Conservation (phyloP, 2,797 vertebrate genomes). For the Prunella strophiata region DNA sequence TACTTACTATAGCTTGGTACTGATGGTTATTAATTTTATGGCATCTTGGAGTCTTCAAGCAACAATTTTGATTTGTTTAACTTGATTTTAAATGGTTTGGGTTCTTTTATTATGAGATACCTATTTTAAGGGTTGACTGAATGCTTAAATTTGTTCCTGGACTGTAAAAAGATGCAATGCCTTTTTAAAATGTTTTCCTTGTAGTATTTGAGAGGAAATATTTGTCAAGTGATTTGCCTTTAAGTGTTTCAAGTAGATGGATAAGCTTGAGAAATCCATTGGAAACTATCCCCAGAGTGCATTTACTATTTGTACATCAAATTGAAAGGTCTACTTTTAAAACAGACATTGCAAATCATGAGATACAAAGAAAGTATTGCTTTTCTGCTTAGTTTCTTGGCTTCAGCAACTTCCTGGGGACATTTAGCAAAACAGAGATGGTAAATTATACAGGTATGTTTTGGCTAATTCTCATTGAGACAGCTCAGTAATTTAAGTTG, state of each 20-base stretch:
- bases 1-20: background rate
- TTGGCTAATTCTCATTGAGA: background rate
- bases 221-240: slow-evolving; percentile 25
- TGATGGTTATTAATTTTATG: background rate
- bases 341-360: slow-evolving; percentile 26
- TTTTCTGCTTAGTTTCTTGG: background rate
- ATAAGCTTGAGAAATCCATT: slow-evolving; percentile 25
- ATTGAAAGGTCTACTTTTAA: slow-evolving; percentile 3
- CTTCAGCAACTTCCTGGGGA: background rate
- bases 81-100: background rate
- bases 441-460: background rate
- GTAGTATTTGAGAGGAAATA: background rate
- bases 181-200: background rate
- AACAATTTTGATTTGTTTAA: background rate
- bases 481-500: background rate
- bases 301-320: slow-evolving; percentile 28
- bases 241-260: background rate
- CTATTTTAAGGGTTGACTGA: background rate
- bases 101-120: background rate
- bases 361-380: background rate
- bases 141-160: background rate
- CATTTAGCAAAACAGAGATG: background rate
- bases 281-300: slow-evolving; percentile 13
- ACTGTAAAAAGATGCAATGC: background rate
- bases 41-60: background rate